phyloP scores from a whole-genome alignment of 1,140 invertebrate genomes.

The Berghia stephanieae region DNA sequence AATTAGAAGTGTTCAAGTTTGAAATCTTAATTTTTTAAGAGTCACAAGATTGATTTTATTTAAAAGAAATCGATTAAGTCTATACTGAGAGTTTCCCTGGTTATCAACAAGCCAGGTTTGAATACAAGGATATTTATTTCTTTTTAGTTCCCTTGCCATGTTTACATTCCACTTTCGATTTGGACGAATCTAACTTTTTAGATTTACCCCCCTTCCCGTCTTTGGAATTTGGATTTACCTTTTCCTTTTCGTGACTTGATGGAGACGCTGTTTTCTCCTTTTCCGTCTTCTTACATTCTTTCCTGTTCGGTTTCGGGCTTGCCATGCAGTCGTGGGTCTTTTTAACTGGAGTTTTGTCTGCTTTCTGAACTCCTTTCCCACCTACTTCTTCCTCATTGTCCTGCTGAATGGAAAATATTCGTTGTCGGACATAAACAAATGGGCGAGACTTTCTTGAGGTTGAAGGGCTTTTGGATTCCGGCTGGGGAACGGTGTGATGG shows the following conservation, averaged over 20 bases:
- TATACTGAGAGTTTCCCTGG: too few relatives aligned
- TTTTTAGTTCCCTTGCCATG: too few relatives aligned
- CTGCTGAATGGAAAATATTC: slow-evolving; percentile 59
- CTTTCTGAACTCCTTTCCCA: slow-evolving; percentile 32
- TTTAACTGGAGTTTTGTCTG: slow-evolving; percentile 16
- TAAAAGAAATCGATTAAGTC: too few relatives aligned
- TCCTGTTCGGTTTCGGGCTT: background rate
- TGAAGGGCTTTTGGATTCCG: slow-evolving; percentile 34
- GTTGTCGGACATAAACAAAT: slow-evolving; percentile 58
- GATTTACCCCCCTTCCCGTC: too few relatives aligned
- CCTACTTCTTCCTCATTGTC: slow-evolving; percentile 51
- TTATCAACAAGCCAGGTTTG: too few relatives aligned
- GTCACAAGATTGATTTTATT: too few relatives aligned
- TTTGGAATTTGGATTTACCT: background rate
- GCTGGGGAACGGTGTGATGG: slow-evolving; percentile 37
- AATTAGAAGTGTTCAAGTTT: too few relatives aligned
- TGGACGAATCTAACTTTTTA: too few relatives aligned
- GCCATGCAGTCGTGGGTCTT: background rate
- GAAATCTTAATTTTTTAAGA: too few relatives aligned
- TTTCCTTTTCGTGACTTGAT: background rate
- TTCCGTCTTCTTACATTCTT: background rate
- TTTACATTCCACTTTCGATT: too few relatives aligned
- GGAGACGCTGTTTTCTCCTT: slow-evolving; percentile 8
- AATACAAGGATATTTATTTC: too few relatives aligned
- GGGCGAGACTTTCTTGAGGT: slow-evolving; percentile 49